These are phyloP conservation scores for Sympetrum striolatum DNA, from an alignment of 2,888 invertebrate species.

Conservation along the genomic window DNA sequence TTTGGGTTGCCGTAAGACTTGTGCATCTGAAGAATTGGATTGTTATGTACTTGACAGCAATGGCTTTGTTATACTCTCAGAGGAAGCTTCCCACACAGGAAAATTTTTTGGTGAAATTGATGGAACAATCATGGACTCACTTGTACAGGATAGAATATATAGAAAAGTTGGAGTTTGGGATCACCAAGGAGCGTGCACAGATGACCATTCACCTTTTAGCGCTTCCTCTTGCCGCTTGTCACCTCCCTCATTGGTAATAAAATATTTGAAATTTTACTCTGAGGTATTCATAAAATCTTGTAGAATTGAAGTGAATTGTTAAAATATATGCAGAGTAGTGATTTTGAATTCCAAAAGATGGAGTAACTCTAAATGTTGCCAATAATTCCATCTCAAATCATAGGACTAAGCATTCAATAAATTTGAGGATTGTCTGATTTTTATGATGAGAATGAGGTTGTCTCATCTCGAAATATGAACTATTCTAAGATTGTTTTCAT, in stretches of 20 bases:
- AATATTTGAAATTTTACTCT: not conserved
- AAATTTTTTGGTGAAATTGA: slow-evolving; percentile 94
- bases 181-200: slow-evolving; percentile 82
- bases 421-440: no score
- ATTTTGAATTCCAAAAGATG: no score
- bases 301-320: no score
- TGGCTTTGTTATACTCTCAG: slow-evolving; percentile 91
- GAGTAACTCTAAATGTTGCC: no score
- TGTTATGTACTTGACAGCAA: slow-evolving; percentile 95
- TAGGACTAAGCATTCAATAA: no score
- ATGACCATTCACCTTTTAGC: slow-evolving; percentile 63
- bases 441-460: not conserved
- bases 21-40: slow-evolving; percentile 85
- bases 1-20: slow-evolving; percentile 80
- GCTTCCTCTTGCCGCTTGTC: slow-evolving; percentile 63
- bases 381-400: no score
- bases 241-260: slow-evolving; percentile 50
- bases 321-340: no score
- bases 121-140: slow-evolving; percentile 91
- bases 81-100: slow-evolving; percentile 85
- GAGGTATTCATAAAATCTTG: no score
- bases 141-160: slow-evolving; percentile 89
- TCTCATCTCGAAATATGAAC: not conserved
- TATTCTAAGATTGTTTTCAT: not conserved
- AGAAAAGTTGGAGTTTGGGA: slow-evolving; percentile 86